Conservation (phyloP, 2,888 invertebrate species). For the Phyllotreta cruciferae region DNA sequence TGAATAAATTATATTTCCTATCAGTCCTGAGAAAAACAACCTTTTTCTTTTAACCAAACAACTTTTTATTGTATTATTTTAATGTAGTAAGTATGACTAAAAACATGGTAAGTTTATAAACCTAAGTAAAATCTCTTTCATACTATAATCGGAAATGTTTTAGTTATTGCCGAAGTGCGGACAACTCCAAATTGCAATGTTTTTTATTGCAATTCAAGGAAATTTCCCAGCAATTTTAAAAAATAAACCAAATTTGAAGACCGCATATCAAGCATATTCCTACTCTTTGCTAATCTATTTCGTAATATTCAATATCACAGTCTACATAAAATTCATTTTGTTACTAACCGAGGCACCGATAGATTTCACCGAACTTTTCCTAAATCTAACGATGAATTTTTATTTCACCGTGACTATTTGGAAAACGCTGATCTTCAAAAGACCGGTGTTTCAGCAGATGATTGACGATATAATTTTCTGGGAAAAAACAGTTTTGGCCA, state of each 20-base stretch:
- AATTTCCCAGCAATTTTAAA: slow-evolving; percentile 34
- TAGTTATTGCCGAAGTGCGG: slow-evolving; percentile 35
- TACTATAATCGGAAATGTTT: slow-evolving; percentile 8
- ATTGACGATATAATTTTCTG: slow-evolving; percentile 37
- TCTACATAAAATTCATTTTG: slow-evolving; percentile 28
- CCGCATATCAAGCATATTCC: slow-evolving; percentile 29
- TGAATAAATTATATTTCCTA: too few relatives aligned
- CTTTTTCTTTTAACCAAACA: too few relatives aligned
- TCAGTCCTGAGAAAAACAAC: too few relatives aligned
- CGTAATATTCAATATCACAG: slow-evolving; percentile 28
- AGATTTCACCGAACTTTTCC: slow-evolving; percentile 34
- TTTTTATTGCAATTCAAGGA: slow-evolving; percentile 29
- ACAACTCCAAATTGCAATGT: slow-evolving; percentile 33
- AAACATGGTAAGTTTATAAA: too few relatives aligned
- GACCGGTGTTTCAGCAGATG: slow-evolving; percentile 29
- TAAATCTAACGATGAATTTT: slow-evolving; percentile 40
- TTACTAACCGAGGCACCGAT: slow-evolving; percentile 23
- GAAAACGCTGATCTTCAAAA: slow-evolving; percentile 37
- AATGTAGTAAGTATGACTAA: too few relatives aligned
- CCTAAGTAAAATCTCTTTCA: neutral
- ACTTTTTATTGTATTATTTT: too few relatives aligned
- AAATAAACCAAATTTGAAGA: slow-evolving; percentile 26
- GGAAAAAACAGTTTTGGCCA: slow-evolving; percentile 32
- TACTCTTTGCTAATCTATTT: slow-evolving; percentile 22
- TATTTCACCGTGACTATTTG: slow-evolving; percentile 37